Conservation (phyloP, 2,797 vertebrate species). For the Odontamblyopus lacepedii region DNA sequence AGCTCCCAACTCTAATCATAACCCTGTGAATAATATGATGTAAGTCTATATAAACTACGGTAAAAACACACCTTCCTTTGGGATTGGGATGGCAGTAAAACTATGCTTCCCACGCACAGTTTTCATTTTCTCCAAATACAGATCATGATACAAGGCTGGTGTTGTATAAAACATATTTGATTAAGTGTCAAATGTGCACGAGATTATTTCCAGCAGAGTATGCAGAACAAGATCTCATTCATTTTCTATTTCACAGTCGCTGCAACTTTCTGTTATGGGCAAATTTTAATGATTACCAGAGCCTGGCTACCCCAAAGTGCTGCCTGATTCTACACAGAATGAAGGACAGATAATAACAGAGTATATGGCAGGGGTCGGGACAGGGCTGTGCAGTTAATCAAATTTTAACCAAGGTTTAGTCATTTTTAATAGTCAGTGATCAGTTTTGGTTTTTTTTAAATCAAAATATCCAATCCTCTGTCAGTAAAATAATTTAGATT, state of each 20-base stretch:
- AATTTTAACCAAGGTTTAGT: not conserved
- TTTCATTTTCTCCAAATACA: constrained; percentile 9
- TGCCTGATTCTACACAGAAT: not conserved
- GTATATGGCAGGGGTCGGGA: not conserved
- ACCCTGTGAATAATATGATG: not conserved
- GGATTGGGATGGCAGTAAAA: not conserved
- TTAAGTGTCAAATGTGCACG: constrained; percentile 10
- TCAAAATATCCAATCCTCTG: not conserved
- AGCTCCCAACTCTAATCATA: not conserved
- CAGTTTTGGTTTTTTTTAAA: not conserved
- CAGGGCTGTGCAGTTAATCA: not conserved
- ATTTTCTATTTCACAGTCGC: constrained; percentile 17
- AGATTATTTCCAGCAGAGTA: constrained; percentile 18
- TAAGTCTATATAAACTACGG: not conserved
- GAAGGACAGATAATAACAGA: constrained; percentile 6
- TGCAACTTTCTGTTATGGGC: constrained; percentile 5
- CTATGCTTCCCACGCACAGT: constrained; percentile 5
- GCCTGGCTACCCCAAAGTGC: not conserved
- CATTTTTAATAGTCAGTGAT: not conserved
- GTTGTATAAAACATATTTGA: constrained; percentile 14
- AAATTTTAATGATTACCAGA: not conserved
- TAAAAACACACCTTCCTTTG: not conserved
- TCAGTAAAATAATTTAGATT: not conserved
- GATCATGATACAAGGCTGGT: constrained; percentile 21
- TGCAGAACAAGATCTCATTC: not conserved